These are phyloP conservation scores for Nannoperca obscura DNA, from an alignment of 2,797 vertebrate genomes.

Conservation along the genomic window DNA sequence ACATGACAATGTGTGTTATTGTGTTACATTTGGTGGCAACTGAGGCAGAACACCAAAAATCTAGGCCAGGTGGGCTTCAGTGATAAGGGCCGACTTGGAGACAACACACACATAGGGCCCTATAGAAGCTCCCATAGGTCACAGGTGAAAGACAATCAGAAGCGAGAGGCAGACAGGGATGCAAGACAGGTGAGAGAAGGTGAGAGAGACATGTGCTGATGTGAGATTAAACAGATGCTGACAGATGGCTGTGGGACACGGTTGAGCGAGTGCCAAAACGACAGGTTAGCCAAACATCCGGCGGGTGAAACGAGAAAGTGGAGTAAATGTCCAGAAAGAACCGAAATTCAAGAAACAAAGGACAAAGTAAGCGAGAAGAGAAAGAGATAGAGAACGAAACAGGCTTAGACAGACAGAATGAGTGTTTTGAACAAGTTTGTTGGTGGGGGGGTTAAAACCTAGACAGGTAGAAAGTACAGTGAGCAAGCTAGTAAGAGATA, in stretches of 20 bases:
- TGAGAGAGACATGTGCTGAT: constrained; percentile 66
- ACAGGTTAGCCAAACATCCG: constrained; percentile 65
- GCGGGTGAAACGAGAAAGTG: constrained; percentile 29
- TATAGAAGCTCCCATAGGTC: constrained; percentile 59
- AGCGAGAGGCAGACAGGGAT: constrained; percentile 50
- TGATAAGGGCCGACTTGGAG: constrained; percentile 65
- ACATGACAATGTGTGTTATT: constrained; percentile 39
- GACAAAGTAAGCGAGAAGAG: constrained; percentile 16
- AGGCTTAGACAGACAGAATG: constrained; percentile 20
- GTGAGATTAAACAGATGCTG: constrained; percentile 80
- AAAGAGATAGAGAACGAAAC: constrained; percentile 21
- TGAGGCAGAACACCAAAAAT: constrained; percentile 70
- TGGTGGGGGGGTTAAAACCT: constrained; percentile 10
- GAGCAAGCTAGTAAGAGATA: constrained; percentile 36
- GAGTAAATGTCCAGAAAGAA: constrained; percentile 42
- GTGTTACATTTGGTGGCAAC: constrained; percentile 49
- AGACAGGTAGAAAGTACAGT: constrained; percentile 36
- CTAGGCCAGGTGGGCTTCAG: constrained; percentile 72
- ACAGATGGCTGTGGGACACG: constrained; percentile 72
- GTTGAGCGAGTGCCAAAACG: constrained; percentile 57
- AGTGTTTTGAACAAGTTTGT: constrained; percentile 27
- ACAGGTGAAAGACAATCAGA: constrained; percentile 77
- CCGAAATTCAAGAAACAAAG: constrained; percentile 26
- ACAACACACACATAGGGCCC: constrained; percentile 31
- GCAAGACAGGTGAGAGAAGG: constrained; percentile 56